Conservation (phyloP, 1,140 invertebrate genomes). For the Dermatophagoides farinae region DNA sequence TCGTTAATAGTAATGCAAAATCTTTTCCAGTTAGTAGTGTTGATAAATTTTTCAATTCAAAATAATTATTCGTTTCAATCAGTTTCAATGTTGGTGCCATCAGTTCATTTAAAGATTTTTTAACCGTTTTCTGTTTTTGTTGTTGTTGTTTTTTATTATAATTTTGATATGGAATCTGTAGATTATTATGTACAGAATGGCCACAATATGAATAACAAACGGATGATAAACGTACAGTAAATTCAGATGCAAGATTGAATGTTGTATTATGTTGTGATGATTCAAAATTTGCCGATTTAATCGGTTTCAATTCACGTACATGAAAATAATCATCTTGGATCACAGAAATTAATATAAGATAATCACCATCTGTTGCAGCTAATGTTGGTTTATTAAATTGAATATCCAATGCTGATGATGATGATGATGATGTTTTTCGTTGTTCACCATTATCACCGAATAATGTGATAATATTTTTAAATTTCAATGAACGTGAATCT, state of each 20-base stretch:
- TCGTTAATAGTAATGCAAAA: constrained; percentile 53
- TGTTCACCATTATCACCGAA: not conserved
- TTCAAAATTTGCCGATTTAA: constrained; percentile 21
- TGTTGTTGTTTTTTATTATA: too few species aligned
- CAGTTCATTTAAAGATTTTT: too few species aligned
- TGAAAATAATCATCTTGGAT: constrained; percentile 63
- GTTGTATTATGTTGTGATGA: constrained; percentile 32
- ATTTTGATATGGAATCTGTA: too few species aligned
- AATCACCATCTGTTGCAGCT: constrained; percentile 55
- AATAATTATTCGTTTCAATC: not conserved
- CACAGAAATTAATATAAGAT: constrained; percentile 52
- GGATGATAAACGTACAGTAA: not conserved
- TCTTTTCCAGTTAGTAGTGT: constrained; percentile 54
- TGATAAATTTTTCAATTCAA: constrained; percentile 39
- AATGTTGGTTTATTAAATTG: not conserved
- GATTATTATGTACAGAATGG: not conserved
- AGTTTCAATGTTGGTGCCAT: not conserved
- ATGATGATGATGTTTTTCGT: not conserved
- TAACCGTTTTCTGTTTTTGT: too few species aligned
- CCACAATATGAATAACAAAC: not conserved
- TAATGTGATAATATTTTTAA: not conserved
- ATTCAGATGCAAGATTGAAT: not conserved
- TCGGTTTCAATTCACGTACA: constrained; percentile 49
- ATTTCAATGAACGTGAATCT: constrained; percentile 28
- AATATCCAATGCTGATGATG: not conserved